Evolutionary conservation across 1,140 invertebrate genomes (phyloP).

Genomic region (Trachymyrmex septentrionalis): DNA sequence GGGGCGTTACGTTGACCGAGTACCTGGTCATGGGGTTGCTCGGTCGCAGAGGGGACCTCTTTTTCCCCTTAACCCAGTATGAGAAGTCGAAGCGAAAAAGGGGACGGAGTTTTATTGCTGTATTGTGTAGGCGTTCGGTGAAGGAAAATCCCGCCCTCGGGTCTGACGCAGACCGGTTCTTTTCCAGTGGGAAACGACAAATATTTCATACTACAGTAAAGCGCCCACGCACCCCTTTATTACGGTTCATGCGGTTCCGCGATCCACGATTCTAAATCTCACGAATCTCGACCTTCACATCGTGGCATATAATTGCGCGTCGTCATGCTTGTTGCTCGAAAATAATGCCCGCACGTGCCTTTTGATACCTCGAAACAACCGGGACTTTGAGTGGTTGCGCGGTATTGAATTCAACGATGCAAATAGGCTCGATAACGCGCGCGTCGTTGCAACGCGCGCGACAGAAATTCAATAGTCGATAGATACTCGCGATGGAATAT

Average conservation of each 20-base stretch:
- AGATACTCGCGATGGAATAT: slow-evolving; percentile 77
- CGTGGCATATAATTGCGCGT: slow-evolving; percentile 30
- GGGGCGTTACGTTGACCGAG: slow-evolving; percentile 66
- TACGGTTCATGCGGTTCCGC: slow-evolving; percentile 2
- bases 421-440: slow-evolving; percentile 71
- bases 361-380: slow-evolving; percentile 25
- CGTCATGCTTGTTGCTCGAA: slow-evolving; percentile 27
- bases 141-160: neutral
- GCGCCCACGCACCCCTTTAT: slow-evolving; percentile 10
- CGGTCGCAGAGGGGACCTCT: slow-evolving; percentile 24
- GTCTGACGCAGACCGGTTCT: neutral
- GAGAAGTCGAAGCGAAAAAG: slow-evolving; percentile 39
- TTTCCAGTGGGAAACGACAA: neutral
- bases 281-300: neutral
- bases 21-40: slow-evolving; percentile 57
- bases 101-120: slow-evolving; percentile 55
- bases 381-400: slow-evolving; percentile 25
- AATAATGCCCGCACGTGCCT: slow-evolving; percentile 9
- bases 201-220: slow-evolving; percentile 39
- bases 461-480: slow-evolving; percentile 84
- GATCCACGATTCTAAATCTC: slow-evolving; percentile 35
- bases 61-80: slow-evolving; percentile 67
- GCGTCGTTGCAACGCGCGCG: slow-evolving; percentile 66
- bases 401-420: slow-evolving; percentile 52
- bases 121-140: slow-evolving; percentile 26